Conservation (phyloP, 1,140 invertebrate genomes). For the Drosophila nasuta region DNA sequence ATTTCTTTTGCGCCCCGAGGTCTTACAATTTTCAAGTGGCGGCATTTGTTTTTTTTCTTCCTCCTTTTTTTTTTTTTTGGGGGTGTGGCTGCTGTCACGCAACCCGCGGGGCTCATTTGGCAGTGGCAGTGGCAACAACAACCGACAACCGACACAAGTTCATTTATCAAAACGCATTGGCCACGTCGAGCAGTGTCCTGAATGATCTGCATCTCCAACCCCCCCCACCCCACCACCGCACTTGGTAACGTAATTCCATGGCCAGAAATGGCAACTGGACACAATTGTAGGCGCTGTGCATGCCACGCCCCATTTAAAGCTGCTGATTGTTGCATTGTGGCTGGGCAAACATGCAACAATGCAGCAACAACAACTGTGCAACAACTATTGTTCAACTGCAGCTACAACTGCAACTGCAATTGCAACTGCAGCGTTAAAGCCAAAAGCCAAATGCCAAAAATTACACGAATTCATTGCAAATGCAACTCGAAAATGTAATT, state of each 20-base stretch:
- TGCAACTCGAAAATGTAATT: conserved; percentile 43
- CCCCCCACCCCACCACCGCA: background rate
- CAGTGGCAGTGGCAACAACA: conserved; percentile 30
- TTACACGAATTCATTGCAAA: conserved; percentile 34
- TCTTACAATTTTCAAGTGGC: conserved; percentile 60
- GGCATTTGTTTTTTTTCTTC: background rate
- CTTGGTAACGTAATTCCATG: conserved; percentile 59
- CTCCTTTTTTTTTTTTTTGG: too few species aligned
- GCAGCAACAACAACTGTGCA: background rate
- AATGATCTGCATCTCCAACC: background rate
- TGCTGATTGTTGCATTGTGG: conserved; percentile 31
- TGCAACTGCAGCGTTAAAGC: background rate
- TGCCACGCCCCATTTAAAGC: conserved; percentile 27
- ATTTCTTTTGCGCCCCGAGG: conserved; percentile 45
- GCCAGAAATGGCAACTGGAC: conserved; percentile 22
- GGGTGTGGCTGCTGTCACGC: background rate
- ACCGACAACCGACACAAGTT: conserved; percentile 59
- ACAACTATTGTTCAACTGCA: background rate
- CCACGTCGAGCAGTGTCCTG: conserved; percentile 21
- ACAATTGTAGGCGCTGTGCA: background rate
- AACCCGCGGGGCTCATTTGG: conserved; percentile 58
- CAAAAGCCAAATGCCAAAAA: conserved; percentile 36
- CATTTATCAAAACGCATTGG: conserved; percentile 75
- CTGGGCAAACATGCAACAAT: conserved; percentile 24
- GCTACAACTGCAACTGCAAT: background rate